Evolutionary conservation across 2,113 vertebrate genomes (phyloP), one percentile per base, ranked within the genome.

Genomic region (Rhinoptilus africanus): DNA sequence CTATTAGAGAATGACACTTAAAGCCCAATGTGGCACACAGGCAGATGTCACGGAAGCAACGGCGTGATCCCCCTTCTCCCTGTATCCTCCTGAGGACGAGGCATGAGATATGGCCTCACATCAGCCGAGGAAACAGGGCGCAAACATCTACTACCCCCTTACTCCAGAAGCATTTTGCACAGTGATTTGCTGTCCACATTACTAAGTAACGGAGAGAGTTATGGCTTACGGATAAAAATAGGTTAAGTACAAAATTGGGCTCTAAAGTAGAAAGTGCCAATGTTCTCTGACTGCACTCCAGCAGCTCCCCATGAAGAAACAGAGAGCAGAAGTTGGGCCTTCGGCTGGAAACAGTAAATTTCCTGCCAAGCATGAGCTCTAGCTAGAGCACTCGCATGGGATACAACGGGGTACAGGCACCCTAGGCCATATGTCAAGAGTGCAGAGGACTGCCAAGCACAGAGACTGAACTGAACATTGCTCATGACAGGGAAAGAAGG

Each of bases 141-240:
- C n/a, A 89, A 78, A 72, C 10, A 39, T 20, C 57, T 30, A 30
- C 13, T 39, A 35, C 3, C 2, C 30, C 30, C 34, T 60, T 60
- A 23, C 14, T 64, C 35, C 0, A 0, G 68, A 64, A 68, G 30
- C 39, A 78, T 75, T 68, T 30, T 85, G 77, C 39, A 48, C 23
- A 14, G 48, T 28, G 48, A 54, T 47, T 78, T 82, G 45, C 39
- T 63, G 7, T 60, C 51, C 3, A 0, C 28, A 50, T 51, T 51
- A 81, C 34, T 20, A 28, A 88, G 30, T 24, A 53, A 0, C 1
- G 28, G 30, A 83, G 10, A 17, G 13, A 66, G 34, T 30, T 56
- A 73, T 0, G 0, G 32, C 12, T 56, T 28, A 35, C 0, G 0
- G 56, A 64, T 57, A 89, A 89, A 85, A 83, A 68, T 21, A 7